phyloP scores from a whole-genome alignment of 2,888 invertebrate genomes.

The Stenichneumon culpator region DNA sequence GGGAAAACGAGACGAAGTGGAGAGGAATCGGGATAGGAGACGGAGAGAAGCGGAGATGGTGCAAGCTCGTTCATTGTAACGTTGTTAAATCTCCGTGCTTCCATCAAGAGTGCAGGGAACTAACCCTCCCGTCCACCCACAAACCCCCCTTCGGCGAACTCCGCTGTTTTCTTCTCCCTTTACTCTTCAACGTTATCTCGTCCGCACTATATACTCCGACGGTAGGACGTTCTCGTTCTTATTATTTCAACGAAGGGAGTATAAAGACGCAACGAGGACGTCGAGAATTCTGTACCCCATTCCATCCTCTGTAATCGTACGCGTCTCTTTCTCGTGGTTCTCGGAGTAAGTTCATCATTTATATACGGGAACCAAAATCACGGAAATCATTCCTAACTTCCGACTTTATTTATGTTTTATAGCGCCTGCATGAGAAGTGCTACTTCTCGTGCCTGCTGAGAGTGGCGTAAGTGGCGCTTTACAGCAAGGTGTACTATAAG shows the following conservation, averaged over 20 bases:
- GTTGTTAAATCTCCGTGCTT: constrained; percentile 83
- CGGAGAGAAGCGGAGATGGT: constrained; percentile 61
- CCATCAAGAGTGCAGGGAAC: constrained; percentile 78
- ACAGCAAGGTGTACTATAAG: too few relatives aligned
- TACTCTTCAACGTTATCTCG: constrained; percentile 44
- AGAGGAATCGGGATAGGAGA: constrained; percentile 43
- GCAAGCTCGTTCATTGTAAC: constrained; percentile 81
- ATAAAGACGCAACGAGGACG: constrained; percentile 14
- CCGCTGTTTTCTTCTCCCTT: constrained; percentile 47
- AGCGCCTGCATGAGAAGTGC: too few relatives aligned
- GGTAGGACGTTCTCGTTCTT: constrained; percentile 30
- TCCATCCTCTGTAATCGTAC: constrained; percentile 76
- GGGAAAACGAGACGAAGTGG: constrained; percentile 57
- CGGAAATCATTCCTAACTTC: background rate
- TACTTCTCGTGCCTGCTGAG: too few relatives aligned
- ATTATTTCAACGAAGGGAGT: constrained; percentile 33
- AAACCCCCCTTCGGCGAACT: constrained; percentile 51
- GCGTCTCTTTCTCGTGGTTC: constrained; percentile 60
- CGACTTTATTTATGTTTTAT: background rate
- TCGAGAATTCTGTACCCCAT: constrained; percentile 30
- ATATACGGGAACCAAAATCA: constrained; percentile 31
- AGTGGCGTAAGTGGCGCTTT: too few relatives aligned
- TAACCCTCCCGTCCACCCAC: constrained; percentile 55
- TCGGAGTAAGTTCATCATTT: constrained; percentile 75
- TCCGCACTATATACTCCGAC: constrained; percentile 20